phyloP scores from a whole-genome alignment of 2,888 invertebrate genomes.

The Liopterus haemorrhoidalis region DNA sequence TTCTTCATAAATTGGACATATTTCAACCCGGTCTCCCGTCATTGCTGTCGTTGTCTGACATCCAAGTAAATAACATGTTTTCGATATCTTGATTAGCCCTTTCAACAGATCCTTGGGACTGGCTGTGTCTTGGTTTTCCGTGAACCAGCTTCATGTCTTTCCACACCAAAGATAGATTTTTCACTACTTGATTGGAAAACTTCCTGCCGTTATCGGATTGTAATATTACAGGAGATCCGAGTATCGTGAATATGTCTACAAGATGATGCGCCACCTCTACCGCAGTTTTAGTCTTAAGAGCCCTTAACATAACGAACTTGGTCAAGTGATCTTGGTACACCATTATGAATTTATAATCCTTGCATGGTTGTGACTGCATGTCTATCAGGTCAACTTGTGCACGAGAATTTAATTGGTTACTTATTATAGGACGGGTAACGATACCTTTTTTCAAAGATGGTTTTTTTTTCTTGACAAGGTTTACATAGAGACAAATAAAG shows the following conservation, averaged over 20 bases:
- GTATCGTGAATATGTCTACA: conserved; percentile 37
- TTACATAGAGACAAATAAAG: conserved; percentile 19
- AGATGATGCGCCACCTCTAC: conserved; percentile 37
- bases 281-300: conserved; percentile 36
- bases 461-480: conserved; percentile 17
- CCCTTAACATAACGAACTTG: conserved; percentile 38
- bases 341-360: conserved; percentile 37
- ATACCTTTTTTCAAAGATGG: conserved; percentile 13
- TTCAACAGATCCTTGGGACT: too few relatives aligned
- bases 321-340: conserved; percentile 39
- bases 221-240: conserved; percentile 39
- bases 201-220: conserved; percentile 37
- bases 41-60: conserved; percentile 7
- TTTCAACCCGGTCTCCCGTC: too few relatives aligned
- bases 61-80: conserved; percentile 34
- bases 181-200: conserved; percentile 33
- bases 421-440: conserved; percentile 13
- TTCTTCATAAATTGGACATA: conserved; percentile 22
- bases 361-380: conserved; percentile 36
- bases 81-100: conserved; percentile 38
- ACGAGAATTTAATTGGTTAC: conserved; percentile 31
- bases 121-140: conserved; percentile 37
- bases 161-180: conserved; percentile 35
- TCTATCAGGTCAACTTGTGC: conserved; percentile 40
- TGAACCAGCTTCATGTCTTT: conserved; percentile 37